Evolutionary conservation across 2,797 vertebrate species (phyloP).

Genomic region (Molossus molossus): DNA sequence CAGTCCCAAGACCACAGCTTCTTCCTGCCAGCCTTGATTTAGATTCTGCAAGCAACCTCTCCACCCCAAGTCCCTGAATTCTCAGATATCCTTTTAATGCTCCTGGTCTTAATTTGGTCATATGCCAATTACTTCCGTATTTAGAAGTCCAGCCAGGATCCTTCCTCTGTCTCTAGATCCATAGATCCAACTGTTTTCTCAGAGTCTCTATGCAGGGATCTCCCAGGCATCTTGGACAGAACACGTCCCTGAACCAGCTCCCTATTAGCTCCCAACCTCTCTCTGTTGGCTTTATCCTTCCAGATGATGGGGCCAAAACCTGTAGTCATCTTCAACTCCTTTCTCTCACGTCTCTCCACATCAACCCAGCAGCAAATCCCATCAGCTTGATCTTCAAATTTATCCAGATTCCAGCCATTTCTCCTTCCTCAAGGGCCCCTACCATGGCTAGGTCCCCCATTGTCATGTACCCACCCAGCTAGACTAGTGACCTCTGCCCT

Average conservation of each 20-base stretch:
- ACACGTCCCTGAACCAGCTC: neutral
- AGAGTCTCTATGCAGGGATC: neutral
- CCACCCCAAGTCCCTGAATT: neutral
- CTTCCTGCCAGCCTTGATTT: neutral
- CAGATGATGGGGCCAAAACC: neutral
- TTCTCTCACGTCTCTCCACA: neutral
- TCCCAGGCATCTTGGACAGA: neutral
- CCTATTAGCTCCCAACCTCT: neutral
- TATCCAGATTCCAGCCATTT: neutral
- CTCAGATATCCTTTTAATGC: neutral
- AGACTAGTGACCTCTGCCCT: too few species aligned
- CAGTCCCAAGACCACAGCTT: neutral
- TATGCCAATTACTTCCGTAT: neutral
- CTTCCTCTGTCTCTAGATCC: neutral
- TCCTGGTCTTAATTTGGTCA: neutral
- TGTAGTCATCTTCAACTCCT: too few species aligned
- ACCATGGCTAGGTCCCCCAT: neutral
- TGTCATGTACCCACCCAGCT: neutral
- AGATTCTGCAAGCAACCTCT: neutral
- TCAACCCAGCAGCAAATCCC: neutral
- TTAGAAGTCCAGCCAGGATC: constrained; percentile 5
- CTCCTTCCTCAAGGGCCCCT: neutral
- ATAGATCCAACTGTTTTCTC: neutral
- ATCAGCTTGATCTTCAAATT: neutral
- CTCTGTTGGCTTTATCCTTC: neutral